Base-by-base conservation (phyloP, 2,888 invertebrate species). In the Drosophila monieri region DNA sequence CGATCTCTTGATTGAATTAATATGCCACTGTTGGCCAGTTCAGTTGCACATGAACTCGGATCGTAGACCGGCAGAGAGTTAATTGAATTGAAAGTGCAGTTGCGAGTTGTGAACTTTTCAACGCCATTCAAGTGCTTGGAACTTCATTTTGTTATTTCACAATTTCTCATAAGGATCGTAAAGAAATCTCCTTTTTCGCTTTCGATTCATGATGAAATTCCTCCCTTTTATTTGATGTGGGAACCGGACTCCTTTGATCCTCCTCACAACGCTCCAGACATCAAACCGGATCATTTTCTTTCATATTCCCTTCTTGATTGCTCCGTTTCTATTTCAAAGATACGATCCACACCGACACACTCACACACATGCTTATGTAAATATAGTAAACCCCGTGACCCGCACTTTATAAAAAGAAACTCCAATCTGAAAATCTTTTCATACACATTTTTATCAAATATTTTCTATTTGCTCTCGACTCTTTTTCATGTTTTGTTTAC, bases 1-100 rank as follows among this genome's bases (percentile, higher is more conserved):
- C 80, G 67, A 68, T 73, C 69, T 59, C 79, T 83, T 81, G 84
- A 81, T 81, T 81, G 78, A 85, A 85, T 81, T 84, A 81, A 86
- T 79, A 68, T 76, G 78, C 78, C 59, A 68, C 37, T 68, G 61
- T 69, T 69, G 70, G 58, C 47, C 51, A 21, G 30, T n/a, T 57
- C 51, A 21, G 30, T 14, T 57, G 70, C 32, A 48, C 51, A 43
- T 47, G 71, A 48, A 71, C 60, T 49, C 43, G 53, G 77, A 69
- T 78, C 55, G 30, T 39, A 61, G 59, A 27, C 30, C 15, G 9
- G 44, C 30, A 32, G 37, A 48, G 43, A 54, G 54, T 64, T 77
- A 84, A 84, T 86, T 84, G 77, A 86, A 84, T 86, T 78, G 77
- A 84, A 79, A 74, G 75, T 77, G 78, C 57, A 53, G 23, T 57